phyloP scores from a whole-genome alignment of 2,888 invertebrate genomes.

The Leptarthrus brevirostris region DNA sequence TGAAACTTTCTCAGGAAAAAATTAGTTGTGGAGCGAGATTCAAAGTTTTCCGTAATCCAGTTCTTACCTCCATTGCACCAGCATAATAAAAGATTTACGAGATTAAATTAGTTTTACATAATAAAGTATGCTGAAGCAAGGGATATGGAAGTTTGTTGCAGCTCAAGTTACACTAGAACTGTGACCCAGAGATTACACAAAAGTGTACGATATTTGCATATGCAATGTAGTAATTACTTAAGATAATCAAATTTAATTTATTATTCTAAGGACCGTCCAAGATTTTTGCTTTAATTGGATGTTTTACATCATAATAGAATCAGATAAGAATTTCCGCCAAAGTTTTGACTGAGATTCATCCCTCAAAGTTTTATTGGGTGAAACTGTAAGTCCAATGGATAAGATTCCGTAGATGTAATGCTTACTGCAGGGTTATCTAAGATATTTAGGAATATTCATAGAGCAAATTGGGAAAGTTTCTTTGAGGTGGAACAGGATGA shows the following conservation, averaged over 20 bases:
- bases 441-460: too few relatives aligned
- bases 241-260: not conserved
- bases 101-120: conserved; percentile 46
- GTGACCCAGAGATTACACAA: not conserved
- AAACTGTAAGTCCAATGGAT: too few relatives aligned
- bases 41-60: conserved; percentile 36
- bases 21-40: conserved; percentile 16
- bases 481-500: too few relatives aligned
- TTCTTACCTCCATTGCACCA: conserved; percentile 31
- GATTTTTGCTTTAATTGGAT: too few relatives aligned
- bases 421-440: too few relatives aligned
- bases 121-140: conserved; percentile 25
- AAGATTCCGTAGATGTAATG: too few relatives aligned
- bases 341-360: too few relatives aligned
- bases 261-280: too few relatives aligned
- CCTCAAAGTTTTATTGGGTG: too few relatives aligned
- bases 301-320: too few relatives aligned
- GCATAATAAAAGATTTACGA: conserved; percentile 43
- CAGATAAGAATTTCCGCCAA: too few relatives aligned
- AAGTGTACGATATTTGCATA: not conserved
- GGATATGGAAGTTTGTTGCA: not conserved
- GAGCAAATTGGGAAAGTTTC: too few relatives aligned
- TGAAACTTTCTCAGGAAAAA: conserved; percentile 16
- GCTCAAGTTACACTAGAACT: not conserved
- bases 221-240: not conserved